These are phyloP conservation scores for human (Homo sapiens) DNA, from an alignment of 2,113 vertebrate genomes.

Conservation along the genomic window GRCh38 chr2:147804501-147805000, in stretches of 20 bases:
- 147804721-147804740: constrained; percentile 61
- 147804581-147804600: constrained; percentile 39
- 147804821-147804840: constrained; percentile 59
- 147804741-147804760: constrained; percentile 61
- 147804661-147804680: background rate
- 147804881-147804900: constrained; percentile 34
- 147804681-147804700: background rate
- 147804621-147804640: constrained; percentile 48
- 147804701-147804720: constrained; percentile 60
- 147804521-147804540: constrained; percentile 53
- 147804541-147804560: constrained; percentile 40
- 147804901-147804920: constrained; percentile 8
- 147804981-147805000: constrained; percentile 58
- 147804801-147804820: constrained; percentile 71
- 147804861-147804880: background rate
- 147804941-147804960: constrained; percentile 51
- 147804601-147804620: constrained; percentile 56
- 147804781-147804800: constrained; percentile 56
- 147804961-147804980: constrained; percentile 22
- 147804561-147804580: constrained; percentile 41
- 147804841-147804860: constrained; percentile 59
- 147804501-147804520: constrained; percentile 7
- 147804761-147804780: constrained; percentile 63
- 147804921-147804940: constrained; percentile 41
- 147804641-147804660: constrained; percentile 16